Evolutionary conservation across 2,797 vertebrate genomes (phyloP), one percentile per base, ranked within the genome.

Genomic region (Ctenosaura bakeri): DNA sequence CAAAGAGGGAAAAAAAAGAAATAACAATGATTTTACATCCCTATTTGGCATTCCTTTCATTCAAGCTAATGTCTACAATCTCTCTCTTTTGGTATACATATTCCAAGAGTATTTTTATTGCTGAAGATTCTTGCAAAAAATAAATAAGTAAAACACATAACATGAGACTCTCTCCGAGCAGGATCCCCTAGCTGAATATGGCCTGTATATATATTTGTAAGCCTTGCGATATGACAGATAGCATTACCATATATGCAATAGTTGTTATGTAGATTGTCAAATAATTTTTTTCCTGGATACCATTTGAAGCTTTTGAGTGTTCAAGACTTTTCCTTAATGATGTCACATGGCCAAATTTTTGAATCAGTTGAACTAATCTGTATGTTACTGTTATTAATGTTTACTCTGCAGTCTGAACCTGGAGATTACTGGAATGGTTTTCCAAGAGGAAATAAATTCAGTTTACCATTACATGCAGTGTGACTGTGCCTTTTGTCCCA

Each of bases 371-470:
- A 98, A 98, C 98, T 98, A 97, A 98, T 98, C 97, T 99, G 98
- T 99, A 99, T 98, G 98, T 99, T 99, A 98, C 98, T 98, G 98
- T 99, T 99, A 98, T 99, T 98, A 98, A 98, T 99, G 98, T 99
- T 99, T 99, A 99, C 98, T 98, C 98, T 98, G 98, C 97, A 88
- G 96, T 98, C 97, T 98, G 98, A 98, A 98, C 98, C 98, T 99
- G 98, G 98, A 99, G 98, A 98, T 98, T 98, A 99, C 99, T 99
- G 98, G 98, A 99, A 98, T 97, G 97, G 97, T 98, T 98, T 98
- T 97, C 97, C 97, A 97, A 97, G 96, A 97, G 97, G 97, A 98
- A 98, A 98, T 98, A 97, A 98, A 98, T 98, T 97, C 97, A 97
- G 98, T 98, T 98, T 98, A 97, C 97, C 98, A 98, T 98, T 97